Evolutionary conservation across 2,113 vertebrate genomes (phyloP), one percentile per base, ranked within the genome.

Genomic region (Neoarius graeffei): DNA sequence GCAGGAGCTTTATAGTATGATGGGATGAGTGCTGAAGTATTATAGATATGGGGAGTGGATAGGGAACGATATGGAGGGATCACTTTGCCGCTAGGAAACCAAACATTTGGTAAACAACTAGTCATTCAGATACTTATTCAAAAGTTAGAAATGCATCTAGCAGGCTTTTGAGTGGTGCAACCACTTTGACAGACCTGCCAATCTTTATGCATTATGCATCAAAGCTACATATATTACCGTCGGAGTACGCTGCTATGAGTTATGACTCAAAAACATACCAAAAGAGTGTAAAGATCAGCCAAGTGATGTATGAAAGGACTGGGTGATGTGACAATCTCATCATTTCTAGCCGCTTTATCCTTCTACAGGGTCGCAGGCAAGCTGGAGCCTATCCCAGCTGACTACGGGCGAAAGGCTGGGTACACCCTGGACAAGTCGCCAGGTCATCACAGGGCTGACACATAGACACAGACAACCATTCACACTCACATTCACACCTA

Each of bases 41-140:
- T 42, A 42, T 19, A 60, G 80, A 80, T 83, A 79, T 80, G 64
- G 57, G 71, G 71, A 77, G 87, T 84, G 85, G 66, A 50, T 88
- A 83, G 76, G 89, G 86, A 85, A 91, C 84, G 88, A 88, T 81
- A 60, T 7, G 57, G 85, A 83, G 87, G 76, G 48, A 85, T 87
- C 88, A 87, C 83, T 66, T 90, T 74, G 90, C 92, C 92, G 79
- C 83, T 87, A 92, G 93, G 87, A 85, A 90, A 54, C 60, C 23
- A 81, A 89, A 81, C 90, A 92, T 91, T 93, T 93, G 89, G 83
- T 93, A 91, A 93, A 91, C 91, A 90, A 79, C 89, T 50, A 25
- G 11, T 35, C 30, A 15, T 74, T 19, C 27, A 11, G 48, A 35
- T 60, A n/a, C 64, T 54, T 69, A 85, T 74, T 62, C 35, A 64